Evolutionary conservation across 1,140 invertebrate species (phyloP), one percentile per base, ranked within the genome.

Genomic region (Drosophila triauraria): DNA sequence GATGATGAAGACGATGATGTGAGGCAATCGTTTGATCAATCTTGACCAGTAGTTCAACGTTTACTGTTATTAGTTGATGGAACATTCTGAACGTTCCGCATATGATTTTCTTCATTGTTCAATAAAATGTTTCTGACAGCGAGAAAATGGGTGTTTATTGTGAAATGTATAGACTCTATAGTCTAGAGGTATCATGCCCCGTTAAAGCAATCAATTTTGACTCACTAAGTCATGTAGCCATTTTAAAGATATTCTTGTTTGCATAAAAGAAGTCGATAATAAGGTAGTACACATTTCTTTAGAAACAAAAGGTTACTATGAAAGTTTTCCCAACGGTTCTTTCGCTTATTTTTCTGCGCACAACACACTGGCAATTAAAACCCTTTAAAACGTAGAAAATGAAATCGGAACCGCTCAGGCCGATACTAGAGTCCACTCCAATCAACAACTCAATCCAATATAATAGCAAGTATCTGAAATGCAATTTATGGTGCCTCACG

Each of bases 21-120:
- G 72, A 80, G 71, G 65, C 81, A 80, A 83, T 83, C 81, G 76
- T 75, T 84, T 67, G 78, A 84, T 83, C 81, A 84, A 83, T 83
- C 81, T 83, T 83, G 81, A 71, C 81, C 81, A 84, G 81, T 83
- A 84, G 81, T 84, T 83, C 81, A 83, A 64, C 80, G 68, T 83
- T 83, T 80, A 83, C 81, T 84, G 81, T 84, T 83, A 83, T 84
- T 80, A 83, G 57, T 67, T 80, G 76, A 65, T 70, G 58, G 48
- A 84, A 70, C 65, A 67, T 77, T 77, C 61, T 77, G 62, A 77
- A 42, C 56, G 48, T 44, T 61, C 47, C 72, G 68, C 47, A 70
- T 70, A 68, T 54, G 32, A 35, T 42, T 44, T 47, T 65, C 30
- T 20, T 64, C n/a, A 6, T 6, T 30, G 17, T 42, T 23, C 6